A percentile compares a stretch with the other conserved stretches of the same genome.
Evolutionary conservation across 1,140 invertebrate species (phyloP).

Genomic region (Formica exsecta): DNA sequence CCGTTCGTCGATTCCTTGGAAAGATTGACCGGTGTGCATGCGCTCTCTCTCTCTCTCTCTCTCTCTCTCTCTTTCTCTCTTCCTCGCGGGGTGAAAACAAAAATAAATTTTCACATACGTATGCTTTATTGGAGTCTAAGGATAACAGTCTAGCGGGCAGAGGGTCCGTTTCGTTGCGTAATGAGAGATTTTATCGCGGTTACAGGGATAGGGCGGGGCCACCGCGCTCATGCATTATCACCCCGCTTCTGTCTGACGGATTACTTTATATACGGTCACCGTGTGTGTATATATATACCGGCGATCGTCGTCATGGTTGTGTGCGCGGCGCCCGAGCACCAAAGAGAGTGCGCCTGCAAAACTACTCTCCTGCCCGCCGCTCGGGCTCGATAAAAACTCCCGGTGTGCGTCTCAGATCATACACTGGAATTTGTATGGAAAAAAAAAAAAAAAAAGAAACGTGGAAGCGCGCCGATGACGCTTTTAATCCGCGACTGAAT

Average conservation of each 20-base stretch:
- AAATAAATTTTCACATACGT: slow-evolving; percentile 77
- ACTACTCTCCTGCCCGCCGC: slow-evolving; percentile 72
- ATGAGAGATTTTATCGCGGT: slow-evolving; percentile 84
- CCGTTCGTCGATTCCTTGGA: slow-evolving; percentile 43
- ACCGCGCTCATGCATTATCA: slow-evolving; percentile 84
- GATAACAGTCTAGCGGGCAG: slow-evolving; percentile 81
- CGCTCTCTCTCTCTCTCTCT: no score
- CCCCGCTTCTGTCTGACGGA: slow-evolving; percentile 81
- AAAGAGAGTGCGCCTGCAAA: slow-evolving; percentile 75
- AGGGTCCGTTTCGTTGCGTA: slow-evolving; percentile 84
- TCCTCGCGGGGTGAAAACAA: slow-evolving; percentile 60
- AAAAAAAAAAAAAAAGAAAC: neutral
- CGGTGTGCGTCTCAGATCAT: slow-evolving; percentile 70
- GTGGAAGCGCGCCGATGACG: slow-evolving; percentile 35
- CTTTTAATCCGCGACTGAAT: slow-evolving; percentile 4
- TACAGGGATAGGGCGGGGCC: slow-evolving; percentile 85
- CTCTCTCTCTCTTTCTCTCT: no score
- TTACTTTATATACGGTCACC: slow-evolving; percentile 82
- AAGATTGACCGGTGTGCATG: slow-evolving; percentile 47
- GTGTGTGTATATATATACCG: slow-evolving; percentile 50
- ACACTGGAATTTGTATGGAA: slow-evolving; percentile 55
- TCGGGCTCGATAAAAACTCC: slow-evolving; percentile 74
- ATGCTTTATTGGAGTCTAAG: slow-evolving; percentile 76
- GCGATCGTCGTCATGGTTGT: slow-evolving; percentile 27
- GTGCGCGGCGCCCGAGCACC: slow-evolving; percentile 71